Conservation (phyloP, 1,140 invertebrate genomes). For the Drosophila funebris region DNA sequence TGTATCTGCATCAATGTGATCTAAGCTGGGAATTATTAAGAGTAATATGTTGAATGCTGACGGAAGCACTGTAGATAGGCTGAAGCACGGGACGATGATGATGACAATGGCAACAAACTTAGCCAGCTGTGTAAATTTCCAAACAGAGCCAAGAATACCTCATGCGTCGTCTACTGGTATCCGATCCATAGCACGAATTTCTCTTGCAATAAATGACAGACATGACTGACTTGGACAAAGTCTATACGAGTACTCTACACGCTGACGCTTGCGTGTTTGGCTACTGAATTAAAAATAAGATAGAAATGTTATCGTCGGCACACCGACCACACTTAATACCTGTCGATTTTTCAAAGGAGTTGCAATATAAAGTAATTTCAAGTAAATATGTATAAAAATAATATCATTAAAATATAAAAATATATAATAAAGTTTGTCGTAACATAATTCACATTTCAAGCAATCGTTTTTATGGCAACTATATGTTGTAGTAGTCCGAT, state of each 20-base stretch:
- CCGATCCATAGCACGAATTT: conserved; percentile 9
- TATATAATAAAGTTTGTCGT: too few relatives aligned
- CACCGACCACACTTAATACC: too few relatives aligned
- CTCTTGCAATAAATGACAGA: conserved; percentile 55
- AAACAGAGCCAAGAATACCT: conserved; percentile 17
- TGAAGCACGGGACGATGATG: conserved; percentile 51
- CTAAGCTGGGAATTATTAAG: conserved; percentile 70
- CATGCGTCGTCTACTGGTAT: conserved; percentile 4
- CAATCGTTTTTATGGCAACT: too few relatives aligned
- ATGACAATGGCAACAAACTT: neutral
- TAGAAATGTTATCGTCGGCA: too few relatives aligned
- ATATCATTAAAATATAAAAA: too few relatives aligned
- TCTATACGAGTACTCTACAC: conserved; percentile 11
- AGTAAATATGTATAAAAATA: too few relatives aligned
- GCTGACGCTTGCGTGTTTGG: conserved; percentile 63
- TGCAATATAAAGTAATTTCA: too few relatives aligned
- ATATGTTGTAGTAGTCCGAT: too few relatives aligned
- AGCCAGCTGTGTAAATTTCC: too few relatives aligned
- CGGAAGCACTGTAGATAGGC: conserved; percentile 70
- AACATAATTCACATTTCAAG: too few relatives aligned
- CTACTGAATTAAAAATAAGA: conserved; percentile 59
- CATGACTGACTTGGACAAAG: neutral
- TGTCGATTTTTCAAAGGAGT: too few relatives aligned
- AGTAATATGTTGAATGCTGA: conserved; percentile 76
- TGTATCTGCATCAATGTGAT: conserved; percentile 31